Conservation (phyloP, 2,113 vertebrate genomes). For the Mola mola region DNA sequence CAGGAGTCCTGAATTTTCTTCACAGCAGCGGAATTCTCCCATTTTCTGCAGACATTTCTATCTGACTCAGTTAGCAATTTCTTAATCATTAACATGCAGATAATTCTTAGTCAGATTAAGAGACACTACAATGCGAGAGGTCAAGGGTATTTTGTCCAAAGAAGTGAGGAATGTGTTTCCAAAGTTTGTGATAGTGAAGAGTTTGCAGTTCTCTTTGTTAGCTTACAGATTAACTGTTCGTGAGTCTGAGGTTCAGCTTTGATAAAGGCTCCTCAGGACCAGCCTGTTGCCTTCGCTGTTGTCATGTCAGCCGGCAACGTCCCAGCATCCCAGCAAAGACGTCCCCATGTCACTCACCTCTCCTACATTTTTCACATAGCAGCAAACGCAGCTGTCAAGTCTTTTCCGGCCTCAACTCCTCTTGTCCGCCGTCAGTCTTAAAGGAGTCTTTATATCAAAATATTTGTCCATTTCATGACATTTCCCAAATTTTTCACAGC, state of each 20-base stretch:
- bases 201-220: not conserved
- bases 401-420: too few species aligned
- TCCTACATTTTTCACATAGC: constrained; percentile 2
- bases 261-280: constrained; percentile 51
- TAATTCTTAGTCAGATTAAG: not conserved
- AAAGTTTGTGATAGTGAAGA: not conserved
- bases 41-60: not conserved
- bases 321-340: not conserved
- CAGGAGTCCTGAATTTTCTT: not conserved
- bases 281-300: constrained; percentile 40
- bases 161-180: not conserved
- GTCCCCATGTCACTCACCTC: not conserved
- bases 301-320: not conserved
- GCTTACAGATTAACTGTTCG: not conserved
- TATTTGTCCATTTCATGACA: constrained; percentile 8
- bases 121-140: not conserved
- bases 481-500: constrained; percentile 59
- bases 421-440: not conserved
- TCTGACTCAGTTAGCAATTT: not conserved
- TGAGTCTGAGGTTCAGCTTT: constrained; percentile 12
- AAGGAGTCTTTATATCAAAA: constrained; percentile 25
- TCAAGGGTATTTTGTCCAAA: not conserved
- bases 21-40: constrained; percentile 24
- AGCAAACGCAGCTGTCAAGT: not conserved
- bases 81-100: constrained; percentile 25